These are phyloP conservation scores for Myotis yumanensis DNA, from an alignment of 2,113 vertebrate species.

Conservation along the genomic window DNA sequence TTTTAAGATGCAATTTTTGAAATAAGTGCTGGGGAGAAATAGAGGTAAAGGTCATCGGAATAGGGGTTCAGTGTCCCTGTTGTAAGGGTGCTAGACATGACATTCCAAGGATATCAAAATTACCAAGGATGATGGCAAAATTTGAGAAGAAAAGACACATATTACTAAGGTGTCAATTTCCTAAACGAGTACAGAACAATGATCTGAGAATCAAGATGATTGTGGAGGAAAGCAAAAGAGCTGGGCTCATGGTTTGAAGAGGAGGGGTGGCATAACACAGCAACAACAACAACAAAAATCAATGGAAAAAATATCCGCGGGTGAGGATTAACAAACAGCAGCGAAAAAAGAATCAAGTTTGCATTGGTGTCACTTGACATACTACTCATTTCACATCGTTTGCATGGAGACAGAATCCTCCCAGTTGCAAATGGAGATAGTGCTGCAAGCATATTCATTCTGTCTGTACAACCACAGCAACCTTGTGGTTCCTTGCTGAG, in stretches of 20 bases:
- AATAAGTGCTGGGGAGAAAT: neutral
- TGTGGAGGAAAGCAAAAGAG: neutral
- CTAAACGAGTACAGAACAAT: neutral
- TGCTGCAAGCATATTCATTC: neutral
- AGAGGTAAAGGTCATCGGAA: neutral
- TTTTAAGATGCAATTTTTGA: neutral
- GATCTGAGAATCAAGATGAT: neutral
- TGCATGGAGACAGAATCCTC: neutral
- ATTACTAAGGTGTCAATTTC: neutral
- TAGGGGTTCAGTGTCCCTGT: neutral
- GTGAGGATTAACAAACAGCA: neutral
- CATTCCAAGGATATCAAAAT: neutral
- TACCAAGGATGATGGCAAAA: neutral
- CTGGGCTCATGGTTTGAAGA: neutral
- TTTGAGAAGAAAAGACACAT: neutral
- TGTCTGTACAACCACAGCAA: neutral
- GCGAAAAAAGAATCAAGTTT: neutral
- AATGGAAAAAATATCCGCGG: neutral
- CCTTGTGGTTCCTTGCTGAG: neutral
- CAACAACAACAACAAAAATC: neutral
- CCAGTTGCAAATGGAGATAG: neutral
- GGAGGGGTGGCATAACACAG: neutral
- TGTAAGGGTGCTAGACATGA: neutral
- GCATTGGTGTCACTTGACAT: neutral
- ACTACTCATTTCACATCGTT: neutral